Base-by-base conservation (phyloP, 2,888 invertebrate genomes). In the Mellilla xanthometata region DNA sequence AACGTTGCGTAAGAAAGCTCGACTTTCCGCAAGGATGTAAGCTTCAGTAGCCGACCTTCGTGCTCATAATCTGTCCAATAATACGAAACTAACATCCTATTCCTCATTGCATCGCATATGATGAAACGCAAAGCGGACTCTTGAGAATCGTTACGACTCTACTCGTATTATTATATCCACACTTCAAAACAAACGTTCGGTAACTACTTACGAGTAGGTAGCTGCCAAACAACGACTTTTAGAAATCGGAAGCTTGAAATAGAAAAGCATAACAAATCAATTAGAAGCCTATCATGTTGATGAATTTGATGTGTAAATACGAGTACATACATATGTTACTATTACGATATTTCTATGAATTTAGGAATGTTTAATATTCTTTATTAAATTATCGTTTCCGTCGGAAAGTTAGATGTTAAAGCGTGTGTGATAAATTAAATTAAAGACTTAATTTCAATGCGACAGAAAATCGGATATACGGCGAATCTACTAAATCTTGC, bases 1-100 rank as follows among this genome's bases (percentile, higher is more conserved):
- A 29, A 24, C 44, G 48, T 84, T 83, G 65, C 73, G 65, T 69
- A 81, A 85, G 51, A 58, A 68, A 67, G 57, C 38, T 60, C 55
- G 47, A 58, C 58, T 70, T 67, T 68, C 64, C 65, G 65, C 64
- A 70, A 76, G 72, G 75, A 76, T 76, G 52, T 63, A 58, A 29
- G 29, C 39, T 9, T 19, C 13, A 11, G 42, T 15, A 38, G 33
- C 27, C 38, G 34, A 39, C 30, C 29, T 39, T 45, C 39, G 19
- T 8, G 29, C 26, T 36, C 12, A 8, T 8, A 8, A 24, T 24
- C 5, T 19, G 6, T 19, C 24, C 8, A 7, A 5, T 24, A 24
- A 24, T 24, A 24, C 24, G 15, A 19, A 19, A 19, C 24, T n/a
- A 24, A 24, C 24, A 19, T 10, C 19, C 23, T 11, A 12, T 4